These are phyloP conservation scores for Drosophila nannoptera DNA, from an alignment of 1,140 invertebrate species.

Conservation along the genomic window DNA sequence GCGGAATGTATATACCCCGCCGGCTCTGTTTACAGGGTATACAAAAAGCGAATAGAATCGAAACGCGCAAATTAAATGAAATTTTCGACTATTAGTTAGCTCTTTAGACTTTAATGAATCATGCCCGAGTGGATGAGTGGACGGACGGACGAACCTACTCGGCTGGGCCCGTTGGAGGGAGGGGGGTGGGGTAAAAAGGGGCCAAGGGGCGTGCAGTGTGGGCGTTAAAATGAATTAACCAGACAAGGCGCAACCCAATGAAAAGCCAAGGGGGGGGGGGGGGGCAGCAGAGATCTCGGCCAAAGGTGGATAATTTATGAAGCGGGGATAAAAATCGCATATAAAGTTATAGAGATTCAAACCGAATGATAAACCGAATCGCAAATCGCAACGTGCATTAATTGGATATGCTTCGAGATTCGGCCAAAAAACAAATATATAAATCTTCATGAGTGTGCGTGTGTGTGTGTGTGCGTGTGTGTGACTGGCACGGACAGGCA, in stretches of 20 bases:
- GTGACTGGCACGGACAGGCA: conserved; percentile 26
- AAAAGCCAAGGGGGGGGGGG: neutral
- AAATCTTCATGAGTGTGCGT: too few relatives aligned
- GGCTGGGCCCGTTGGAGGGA: neutral
- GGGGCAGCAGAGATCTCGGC: too few relatives aligned
- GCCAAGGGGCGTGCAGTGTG: conserved; percentile 25
- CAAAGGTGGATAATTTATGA: conserved; percentile 37
- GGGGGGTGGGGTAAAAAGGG: neutral
- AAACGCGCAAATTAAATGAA: conserved; percentile 59
- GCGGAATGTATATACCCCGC: too few relatives aligned
- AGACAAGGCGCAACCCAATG: neutral
- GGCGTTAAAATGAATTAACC: conserved; percentile 37
- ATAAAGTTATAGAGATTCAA: conserved; percentile 33
- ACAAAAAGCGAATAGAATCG: conserved; percentile 20
- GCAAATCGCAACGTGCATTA: conserved; percentile 52
- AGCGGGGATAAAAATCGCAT: conserved; percentile 33
- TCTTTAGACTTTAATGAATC: conserved; percentile 74
- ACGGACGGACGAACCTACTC: too few relatives aligned
- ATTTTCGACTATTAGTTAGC: conserved; percentile 69
- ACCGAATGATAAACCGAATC: conserved; percentile 50
- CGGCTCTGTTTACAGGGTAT: conserved; percentile 20
- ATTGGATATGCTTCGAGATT: conserved; percentile 34
- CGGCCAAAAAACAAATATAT: neutral
- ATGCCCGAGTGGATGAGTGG: conserved; percentile 26
- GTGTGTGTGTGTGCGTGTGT: too few relatives aligned